These are phyloP conservation scores for Furcifer pardalis DNA, from an alignment of 2,797 vertebrate species.

Conservation along the genomic window DNA sequence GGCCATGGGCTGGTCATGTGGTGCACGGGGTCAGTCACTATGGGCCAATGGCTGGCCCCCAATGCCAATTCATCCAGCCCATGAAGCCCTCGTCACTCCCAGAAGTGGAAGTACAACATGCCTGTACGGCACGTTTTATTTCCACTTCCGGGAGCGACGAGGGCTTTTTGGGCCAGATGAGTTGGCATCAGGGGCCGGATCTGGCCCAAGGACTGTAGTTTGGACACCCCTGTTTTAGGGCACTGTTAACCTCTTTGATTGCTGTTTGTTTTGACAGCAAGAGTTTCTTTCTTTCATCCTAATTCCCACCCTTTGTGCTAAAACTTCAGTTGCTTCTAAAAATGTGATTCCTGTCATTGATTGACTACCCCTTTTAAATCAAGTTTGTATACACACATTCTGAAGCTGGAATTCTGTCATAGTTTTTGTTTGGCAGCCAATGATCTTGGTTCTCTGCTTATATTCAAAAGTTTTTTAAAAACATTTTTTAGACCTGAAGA, in stretches of 20 bases:
- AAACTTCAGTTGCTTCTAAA: neutral
- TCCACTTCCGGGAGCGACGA: too few relatives aligned
- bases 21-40: too few relatives aligned
- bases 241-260: conserved; percentile 33
- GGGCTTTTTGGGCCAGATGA: too few relatives aligned
- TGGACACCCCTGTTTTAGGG: neutral
- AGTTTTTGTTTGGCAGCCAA: conserved; percentile 5
- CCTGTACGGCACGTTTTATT: too few relatives aligned
- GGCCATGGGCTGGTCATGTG: too few relatives aligned
- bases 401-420: conserved; percentile 18
- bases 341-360: conserved; percentile 5
- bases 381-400: conserved; percentile 29
- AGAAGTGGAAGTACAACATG: too few relatives aligned
- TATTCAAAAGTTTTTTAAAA: conserved; percentile 22
- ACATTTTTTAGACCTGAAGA: conserved; percentile 26
- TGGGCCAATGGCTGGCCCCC: too few relatives aligned
- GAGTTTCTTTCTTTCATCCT: conserved; percentile 25
- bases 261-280: conserved; percentile 45
- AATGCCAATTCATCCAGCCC: too few relatives aligned
- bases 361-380: neutral
- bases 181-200: too few relatives aligned
- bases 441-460: neutral
- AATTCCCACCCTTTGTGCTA: neutral
- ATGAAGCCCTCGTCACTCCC: too few relatives aligned
- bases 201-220: too few relatives aligned